Evolutionary conservation across 2,888 invertebrate species (phyloP), one percentile per base, ranked within the genome.

Genomic region (Tachina lurida): DNA sequence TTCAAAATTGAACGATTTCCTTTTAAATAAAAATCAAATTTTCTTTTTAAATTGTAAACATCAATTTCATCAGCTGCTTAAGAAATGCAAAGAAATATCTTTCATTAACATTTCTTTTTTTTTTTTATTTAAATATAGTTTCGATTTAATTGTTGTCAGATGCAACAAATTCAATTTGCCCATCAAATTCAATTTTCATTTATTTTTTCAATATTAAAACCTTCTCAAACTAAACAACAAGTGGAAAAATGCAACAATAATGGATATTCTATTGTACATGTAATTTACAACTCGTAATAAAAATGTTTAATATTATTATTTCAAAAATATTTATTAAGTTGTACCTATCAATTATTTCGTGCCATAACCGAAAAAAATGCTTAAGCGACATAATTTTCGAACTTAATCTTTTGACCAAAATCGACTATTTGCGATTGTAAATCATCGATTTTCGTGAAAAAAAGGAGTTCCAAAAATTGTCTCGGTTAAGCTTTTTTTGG

Each of bases 101-200:
- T 71, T 56, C 3, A 45, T 52, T 17, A n/a, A 54, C 41, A 43
- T 54, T 54, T 41, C n/a, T 19, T 43, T 12, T 52, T 15, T 7
- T 15, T 49, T 1, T n/a, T 4, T 17, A 5, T 52, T 1, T 52
- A 17, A n/a, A 17, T 52, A 5, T 52, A 62, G 39, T 68, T 52
- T 7, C 41, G 47, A 19, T 60, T 62, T 19, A 74, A 52, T 49
- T 49, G 17, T 17, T 39, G 31, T 52, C 60, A 74, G 17, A 13
- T 56, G 45, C 75, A 45, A 56, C n/a, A 56, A 58, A 67, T 58
- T 47, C 17, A 17, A 67, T 67, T 67, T 15, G 8, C 8, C 15
- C 39, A 67, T 7, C 39, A 2, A 56, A 56, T 45, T 58, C 7
- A 58, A 12, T 71, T 56, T 45, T 65, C n/a, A 47, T 76, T 39